Conservation (phyloP, 2,113 vertebrate species). For the Platysternon megacephalum region DNA sequence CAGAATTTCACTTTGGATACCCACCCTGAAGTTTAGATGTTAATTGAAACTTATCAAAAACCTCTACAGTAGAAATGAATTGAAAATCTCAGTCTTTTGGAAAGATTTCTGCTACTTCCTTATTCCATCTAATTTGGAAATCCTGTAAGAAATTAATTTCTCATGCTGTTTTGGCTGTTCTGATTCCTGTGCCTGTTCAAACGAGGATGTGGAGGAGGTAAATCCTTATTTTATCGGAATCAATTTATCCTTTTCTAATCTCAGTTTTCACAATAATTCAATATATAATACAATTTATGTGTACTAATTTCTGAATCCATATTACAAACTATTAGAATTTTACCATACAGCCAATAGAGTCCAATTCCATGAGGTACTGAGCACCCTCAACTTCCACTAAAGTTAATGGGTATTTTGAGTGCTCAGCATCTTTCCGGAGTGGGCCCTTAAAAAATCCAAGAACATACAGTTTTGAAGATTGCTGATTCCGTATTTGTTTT, state of each 20-base stretch:
- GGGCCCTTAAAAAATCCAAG: slow-evolving; percentile 5
- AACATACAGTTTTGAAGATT: neutral
- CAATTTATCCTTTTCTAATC: neutral
- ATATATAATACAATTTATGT: neutral
- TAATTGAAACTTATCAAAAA: neutral
- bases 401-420: neutral
- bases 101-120: neutral
- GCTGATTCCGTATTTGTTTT: slow-evolving; percentile 8
- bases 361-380: neutral
- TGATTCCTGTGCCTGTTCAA: neutral
- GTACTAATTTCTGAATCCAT: neutral
- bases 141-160: neutral
- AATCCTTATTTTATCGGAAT: neutral
- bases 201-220: accelerated
- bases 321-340: neutral
- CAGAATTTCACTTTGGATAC: neutral
- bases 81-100: neutral
- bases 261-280: neutral
- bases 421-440: neutral
- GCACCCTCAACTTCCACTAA: neutral
- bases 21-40: accelerated
- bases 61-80: neutral
- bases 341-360: neutral
- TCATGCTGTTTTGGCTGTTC: neutral
- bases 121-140: slow-evolving; percentile 3